These are phyloP conservation scores for Oreohelix idahoensis DNA, from an alignment of 1,140 invertebrate species.

Conservation along the genomic window DNA sequence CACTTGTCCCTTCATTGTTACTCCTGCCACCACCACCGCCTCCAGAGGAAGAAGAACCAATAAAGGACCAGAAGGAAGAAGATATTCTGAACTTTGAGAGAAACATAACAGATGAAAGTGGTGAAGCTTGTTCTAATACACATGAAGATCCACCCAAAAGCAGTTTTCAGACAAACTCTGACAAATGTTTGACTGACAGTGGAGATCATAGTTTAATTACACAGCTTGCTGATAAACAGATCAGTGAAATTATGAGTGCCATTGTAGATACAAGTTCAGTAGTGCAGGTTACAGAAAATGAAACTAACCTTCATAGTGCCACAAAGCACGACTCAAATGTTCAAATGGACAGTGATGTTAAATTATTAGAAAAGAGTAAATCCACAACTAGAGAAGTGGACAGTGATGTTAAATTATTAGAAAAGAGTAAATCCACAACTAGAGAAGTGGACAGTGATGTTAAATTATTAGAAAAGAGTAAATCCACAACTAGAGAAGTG, in stretches of 20 bases:
- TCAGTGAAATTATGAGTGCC: neutral
- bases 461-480: neutral
- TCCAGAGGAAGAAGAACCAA: neutral
- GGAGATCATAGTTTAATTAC: slow-evolving; percentile 20
- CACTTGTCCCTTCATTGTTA: too few species aligned
- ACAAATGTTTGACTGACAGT: neutral
- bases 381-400: neutral
- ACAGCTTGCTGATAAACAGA: neutral
- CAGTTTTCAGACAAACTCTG: neutral
- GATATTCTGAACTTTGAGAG: neutral
- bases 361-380: neutral
- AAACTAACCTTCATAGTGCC: too few species aligned
- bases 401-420: neutral
- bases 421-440: neutral
- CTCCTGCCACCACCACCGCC: slow-evolving; percentile 2
- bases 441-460: neutral
- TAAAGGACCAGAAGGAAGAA: neutral
- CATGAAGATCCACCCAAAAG: neutral
- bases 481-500: neutral
- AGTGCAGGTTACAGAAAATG: neutral
- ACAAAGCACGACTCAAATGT: neutral
- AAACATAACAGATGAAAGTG: neutral
- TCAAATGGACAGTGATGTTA: neutral
- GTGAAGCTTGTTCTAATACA: neutral
- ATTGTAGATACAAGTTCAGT: neutral